phyloP scores from a whole-genome alignment of 2,797 vertebrate species.

The Crenuchus spilurus region DNA sequence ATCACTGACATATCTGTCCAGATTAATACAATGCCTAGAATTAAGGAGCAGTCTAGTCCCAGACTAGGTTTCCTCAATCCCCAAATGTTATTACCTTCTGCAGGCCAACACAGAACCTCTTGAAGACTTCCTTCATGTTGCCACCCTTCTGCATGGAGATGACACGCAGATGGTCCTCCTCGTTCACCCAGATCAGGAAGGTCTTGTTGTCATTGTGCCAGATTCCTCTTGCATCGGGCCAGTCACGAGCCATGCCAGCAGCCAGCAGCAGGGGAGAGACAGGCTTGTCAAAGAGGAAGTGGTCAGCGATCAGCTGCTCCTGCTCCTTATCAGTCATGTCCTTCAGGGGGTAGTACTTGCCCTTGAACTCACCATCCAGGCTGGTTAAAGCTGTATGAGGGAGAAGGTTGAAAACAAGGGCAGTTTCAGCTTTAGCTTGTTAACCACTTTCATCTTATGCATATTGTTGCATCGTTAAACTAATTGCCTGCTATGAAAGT shows the following conservation, averaged over 20 bases:
- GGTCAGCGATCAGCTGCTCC: conserved; percentile 85
- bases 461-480: too few species aligned
- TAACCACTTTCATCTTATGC: too few species aligned
- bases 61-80: too few species aligned
- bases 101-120: conserved; percentile 84
- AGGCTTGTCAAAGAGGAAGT: conserved; percentile 88
- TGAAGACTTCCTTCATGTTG: conserved; percentile 89
- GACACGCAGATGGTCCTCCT: conserved; percentile 86
- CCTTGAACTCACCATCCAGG: conserved; percentile 84
- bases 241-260: conserved; percentile 87
- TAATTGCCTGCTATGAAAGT: too few species aligned
- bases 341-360: conserved; percentile 85
- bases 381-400: conserved; percentile 76
- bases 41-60: too few species aligned
- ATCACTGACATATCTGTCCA: background rate
- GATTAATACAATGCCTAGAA: too few species aligned
- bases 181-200: conserved; percentile 87
- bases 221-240: conserved; percentile 86
- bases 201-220: conserved; percentile 86
- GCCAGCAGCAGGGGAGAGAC: conserved; percentile 84
- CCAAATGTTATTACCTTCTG: conserved; percentile 81
- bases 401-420: background rate
- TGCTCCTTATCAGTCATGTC: conserved; percentile 83
- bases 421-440: too few species aligned
- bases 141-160: conserved; percentile 87